phyloP scores from a whole-genome alignment of 2,113 vertebrate genomes.

The Pycnonotus jocosus region DNA sequence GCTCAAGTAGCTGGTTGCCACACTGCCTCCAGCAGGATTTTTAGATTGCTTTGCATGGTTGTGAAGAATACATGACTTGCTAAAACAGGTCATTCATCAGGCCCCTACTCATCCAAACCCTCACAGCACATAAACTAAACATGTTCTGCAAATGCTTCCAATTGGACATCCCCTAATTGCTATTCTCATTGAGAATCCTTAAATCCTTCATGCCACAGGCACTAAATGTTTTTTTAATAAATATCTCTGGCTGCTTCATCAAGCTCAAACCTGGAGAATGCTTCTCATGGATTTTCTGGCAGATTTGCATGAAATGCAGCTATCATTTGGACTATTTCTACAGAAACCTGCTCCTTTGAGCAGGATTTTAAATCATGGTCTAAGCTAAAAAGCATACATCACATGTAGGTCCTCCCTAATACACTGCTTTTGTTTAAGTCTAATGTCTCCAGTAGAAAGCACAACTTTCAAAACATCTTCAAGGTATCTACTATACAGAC shows the following conservation, averaged over 20 bases:
- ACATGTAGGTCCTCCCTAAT: background rate
- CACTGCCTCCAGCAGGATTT: background rate
- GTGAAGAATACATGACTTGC: background rate
- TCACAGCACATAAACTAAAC: background rate
- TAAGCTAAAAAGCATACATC: background rate
- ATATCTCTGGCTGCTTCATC: fast-evolving
- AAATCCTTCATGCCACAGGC: background rate
- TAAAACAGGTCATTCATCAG: fast-evolving
- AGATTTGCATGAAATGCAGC: background rate
- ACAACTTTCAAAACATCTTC: background rate
- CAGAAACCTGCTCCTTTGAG: background rate
- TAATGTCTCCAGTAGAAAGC: background rate
- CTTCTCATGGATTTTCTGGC: background rate
- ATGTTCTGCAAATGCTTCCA: background rate
- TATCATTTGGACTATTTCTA: background rate
- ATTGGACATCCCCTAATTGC: background rate
- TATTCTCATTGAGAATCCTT: background rate
- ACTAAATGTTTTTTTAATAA: background rate
- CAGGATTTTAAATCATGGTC: background rate
- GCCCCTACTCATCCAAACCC: background rate
- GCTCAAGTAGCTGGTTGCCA: background rate
- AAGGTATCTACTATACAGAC: background rate
- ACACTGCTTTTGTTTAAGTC: background rate
- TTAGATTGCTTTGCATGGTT: background rate
- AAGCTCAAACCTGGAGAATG: fast-evolving